Evolutionary conservation across 2,888 invertebrate genomes (phyloP).

Genomic region (Ichneumoninae sp.): DNA sequence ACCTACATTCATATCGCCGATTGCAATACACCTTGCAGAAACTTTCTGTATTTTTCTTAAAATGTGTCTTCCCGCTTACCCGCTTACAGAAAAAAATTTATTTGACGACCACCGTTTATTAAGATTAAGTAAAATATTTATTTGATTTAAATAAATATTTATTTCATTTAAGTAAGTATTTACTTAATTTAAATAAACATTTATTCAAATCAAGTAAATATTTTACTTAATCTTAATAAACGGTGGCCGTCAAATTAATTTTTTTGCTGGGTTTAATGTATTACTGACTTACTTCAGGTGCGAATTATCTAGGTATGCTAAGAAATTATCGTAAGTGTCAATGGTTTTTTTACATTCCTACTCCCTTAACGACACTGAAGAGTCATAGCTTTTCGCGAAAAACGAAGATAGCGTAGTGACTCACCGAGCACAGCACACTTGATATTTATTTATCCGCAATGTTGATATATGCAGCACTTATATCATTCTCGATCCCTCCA

Average conservation of each 20-base stretch:
- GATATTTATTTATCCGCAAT: neutral
- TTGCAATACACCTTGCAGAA: neutral
- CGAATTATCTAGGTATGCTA: neutral
- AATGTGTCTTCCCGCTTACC: neutral
- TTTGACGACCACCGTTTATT: too few relatives aligned
- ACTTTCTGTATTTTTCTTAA: neutral
- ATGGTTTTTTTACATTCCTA: neutral
- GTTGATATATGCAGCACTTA: neutral
- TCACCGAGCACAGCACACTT: constrained; percentile 18
- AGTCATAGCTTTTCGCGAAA: neutral
- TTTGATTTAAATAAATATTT: too few relatives aligned
- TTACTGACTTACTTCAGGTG: neutral
- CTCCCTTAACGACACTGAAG: neutral
- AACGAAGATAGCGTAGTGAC: neutral
- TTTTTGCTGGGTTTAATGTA: neutral
- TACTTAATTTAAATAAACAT: too few relatives aligned
- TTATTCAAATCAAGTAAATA: too few relatives aligned
- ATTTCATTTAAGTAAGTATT: too few relatives aligned
- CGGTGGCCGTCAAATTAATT: too few relatives aligned
- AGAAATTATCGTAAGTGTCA: neutral
- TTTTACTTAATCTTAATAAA: too few relatives aligned
- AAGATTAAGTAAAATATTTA: too few relatives aligned
- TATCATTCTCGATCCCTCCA: neutral
- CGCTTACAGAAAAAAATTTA: too few relatives aligned
- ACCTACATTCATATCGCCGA: too few relatives aligned